phyloP scores from a whole-genome alignment of 2,113 vertebrate species.

The Apteryx mantelli region DNA sequence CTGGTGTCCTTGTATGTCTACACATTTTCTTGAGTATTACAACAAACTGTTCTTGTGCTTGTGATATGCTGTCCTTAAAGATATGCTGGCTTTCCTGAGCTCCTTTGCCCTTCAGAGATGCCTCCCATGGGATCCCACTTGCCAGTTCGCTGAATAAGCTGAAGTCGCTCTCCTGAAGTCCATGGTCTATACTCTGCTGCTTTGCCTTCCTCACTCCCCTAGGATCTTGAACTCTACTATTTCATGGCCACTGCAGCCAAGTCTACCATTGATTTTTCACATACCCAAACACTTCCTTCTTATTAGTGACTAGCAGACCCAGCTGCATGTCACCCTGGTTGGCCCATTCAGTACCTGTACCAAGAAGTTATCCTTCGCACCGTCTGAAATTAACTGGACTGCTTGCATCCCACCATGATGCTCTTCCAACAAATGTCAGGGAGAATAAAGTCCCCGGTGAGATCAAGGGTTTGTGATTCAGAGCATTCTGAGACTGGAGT shows the following conservation, averaged over 20 bases:
- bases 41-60: background rate
- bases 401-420: background rate
- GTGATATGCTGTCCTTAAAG: background rate
- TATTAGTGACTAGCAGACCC: background rate
- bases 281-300: background rate
- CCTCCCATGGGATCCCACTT: background rate
- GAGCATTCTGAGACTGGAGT: background rate
- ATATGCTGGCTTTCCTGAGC: background rate
- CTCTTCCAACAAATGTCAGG: background rate
- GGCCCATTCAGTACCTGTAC: background rate
- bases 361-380: background rate
- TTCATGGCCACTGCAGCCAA: background rate
- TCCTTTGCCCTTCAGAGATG: background rate
- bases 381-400: background rate
- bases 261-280: background rate
- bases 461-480: background rate
- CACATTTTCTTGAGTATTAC: background rate
- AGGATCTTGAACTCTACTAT: background rate
- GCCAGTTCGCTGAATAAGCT: background rate
- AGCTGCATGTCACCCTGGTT: background rate
- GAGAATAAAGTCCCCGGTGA: background rate
- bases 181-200: background rate
- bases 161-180: background rate
- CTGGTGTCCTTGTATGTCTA: background rate
- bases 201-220: background rate